Conservation (phyloP, 2,797 vertebrate species). For the Scolopax bukidnonensis region DNA sequence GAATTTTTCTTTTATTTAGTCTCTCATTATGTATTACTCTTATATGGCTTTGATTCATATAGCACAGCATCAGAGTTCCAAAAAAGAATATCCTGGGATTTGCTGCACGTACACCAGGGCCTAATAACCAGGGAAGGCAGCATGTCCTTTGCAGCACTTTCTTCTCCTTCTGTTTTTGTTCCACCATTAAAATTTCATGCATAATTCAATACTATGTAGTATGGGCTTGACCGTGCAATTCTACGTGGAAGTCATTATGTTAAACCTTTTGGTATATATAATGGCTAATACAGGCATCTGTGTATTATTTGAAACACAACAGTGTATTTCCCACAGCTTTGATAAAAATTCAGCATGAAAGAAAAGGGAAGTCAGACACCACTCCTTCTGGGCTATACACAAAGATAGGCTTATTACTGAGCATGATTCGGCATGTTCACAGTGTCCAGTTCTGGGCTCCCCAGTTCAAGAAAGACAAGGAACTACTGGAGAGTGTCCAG, state of each 20-base stretch:
- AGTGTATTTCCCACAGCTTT: background rate
- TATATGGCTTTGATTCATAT: slow-evolving; percentile 7
- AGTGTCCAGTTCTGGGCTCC: background rate
- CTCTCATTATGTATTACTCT: slow-evolving; percentile 39
- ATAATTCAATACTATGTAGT: slow-evolving; percentile 37
- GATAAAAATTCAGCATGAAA: background rate
- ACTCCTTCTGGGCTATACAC: background rate
- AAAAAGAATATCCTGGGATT: slow-evolving; percentile 33
- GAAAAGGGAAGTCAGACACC: background rate
- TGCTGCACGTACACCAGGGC: background rate
- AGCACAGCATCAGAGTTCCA: slow-evolving; percentile 27
- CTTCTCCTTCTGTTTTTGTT: slow-evolving; percentile 53
- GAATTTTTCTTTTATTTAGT: background rate
- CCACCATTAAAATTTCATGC: slow-evolving; percentile 45
- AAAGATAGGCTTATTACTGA: background rate
- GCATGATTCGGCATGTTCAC: background rate
- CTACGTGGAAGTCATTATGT: background rate
- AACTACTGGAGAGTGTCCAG: background rate
- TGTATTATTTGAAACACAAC: background rate
- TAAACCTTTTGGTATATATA: background rate
- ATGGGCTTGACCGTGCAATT: background rate
- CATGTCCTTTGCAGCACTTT: background rate
- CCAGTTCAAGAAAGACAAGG: background rate
- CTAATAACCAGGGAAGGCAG: background rate
- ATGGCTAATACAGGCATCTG: background rate